phyloP scores from a whole-genome alignment of 2,888 invertebrate genomes.

The Ceramica pisi region DNA sequence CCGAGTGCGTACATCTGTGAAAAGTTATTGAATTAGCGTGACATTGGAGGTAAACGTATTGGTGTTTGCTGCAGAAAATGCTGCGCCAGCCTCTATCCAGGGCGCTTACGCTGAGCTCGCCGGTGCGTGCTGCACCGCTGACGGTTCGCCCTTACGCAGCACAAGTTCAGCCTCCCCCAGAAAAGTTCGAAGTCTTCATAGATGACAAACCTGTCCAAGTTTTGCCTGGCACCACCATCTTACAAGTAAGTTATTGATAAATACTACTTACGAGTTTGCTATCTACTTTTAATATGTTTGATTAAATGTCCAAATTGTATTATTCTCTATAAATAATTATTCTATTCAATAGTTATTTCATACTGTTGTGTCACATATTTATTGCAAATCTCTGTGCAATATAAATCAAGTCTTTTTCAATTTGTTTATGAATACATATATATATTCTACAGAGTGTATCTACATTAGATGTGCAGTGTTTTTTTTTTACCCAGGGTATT shows the following conservation, averaged over 20 bases:
- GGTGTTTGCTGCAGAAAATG: slow-evolving; percentile 90
- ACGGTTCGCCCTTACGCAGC: slow-evolving; percentile 87
- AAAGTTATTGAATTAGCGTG: slow-evolving; percentile 40
- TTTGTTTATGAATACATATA: background rate
- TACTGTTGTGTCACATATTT: background rate
- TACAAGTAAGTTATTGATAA: slow-evolving; percentile 92
- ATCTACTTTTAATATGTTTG: background rate
- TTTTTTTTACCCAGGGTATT: no score
- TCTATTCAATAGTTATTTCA: background rate
- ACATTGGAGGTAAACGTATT: slow-evolving; percentile 64
- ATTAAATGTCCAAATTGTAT: background rate
- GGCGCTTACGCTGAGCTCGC: slow-evolving; percentile 91
- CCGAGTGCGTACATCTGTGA: slow-evolving; percentile 8
- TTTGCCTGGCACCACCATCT: slow-evolving; percentile 98
- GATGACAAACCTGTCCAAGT: slow-evolving; percentile 99
- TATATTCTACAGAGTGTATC: background rate
- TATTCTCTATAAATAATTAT: background rate
- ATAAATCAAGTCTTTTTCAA: background rate
- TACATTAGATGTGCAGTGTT: no score
- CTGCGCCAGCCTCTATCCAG: slow-evolving; percentile 94
- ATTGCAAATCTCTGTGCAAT: background rate
- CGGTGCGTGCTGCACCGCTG: slow-evolving; percentile 82
- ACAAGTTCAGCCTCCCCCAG: slow-evolving; percentile 90
- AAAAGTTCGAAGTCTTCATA: slow-evolving; percentile 98
- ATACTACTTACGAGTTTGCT: background rate